Conservation (phyloP, 1,140 invertebrate species). For the Pseudomyrmex sp. region DNA sequence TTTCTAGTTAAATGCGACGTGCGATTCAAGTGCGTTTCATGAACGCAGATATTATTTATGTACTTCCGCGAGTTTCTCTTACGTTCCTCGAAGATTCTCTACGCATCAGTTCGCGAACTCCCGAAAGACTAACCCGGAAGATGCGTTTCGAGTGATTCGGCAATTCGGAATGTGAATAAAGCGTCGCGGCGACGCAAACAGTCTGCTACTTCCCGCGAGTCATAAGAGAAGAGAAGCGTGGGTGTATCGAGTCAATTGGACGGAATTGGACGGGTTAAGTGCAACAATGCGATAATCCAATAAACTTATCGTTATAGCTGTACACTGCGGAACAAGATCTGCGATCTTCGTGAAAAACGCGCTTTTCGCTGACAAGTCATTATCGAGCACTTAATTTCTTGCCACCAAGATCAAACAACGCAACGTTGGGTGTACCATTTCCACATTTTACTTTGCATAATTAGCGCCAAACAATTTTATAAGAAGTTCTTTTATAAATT, state of each 20-base stretch:
- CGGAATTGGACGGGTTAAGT: slow-evolving; percentile 80
- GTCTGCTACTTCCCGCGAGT: slow-evolving; percentile 1
- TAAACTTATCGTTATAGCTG: slow-evolving; percentile 68
- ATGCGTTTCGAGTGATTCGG: slow-evolving; percentile 47
- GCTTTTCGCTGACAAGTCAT: slow-evolving; percentile 31
- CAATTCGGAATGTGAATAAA: slow-evolving; percentile 77
- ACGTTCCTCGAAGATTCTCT: slow-evolving; percentile 16
- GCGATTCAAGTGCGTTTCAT: background rate
- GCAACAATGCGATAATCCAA: slow-evolving; percentile 79
- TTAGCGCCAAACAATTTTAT: no score
- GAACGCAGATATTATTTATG: background rate
- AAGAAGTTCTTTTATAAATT: no score
- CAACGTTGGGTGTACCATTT: no score
- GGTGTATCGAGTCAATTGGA: slow-evolving; percentile 79
- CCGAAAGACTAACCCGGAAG: background rate
- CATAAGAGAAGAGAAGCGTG: slow-evolving; percentile 35
- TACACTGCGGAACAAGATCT: slow-evolving; percentile 40
- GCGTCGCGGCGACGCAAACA: slow-evolving; percentile 41
- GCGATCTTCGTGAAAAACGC: slow-evolving; percentile 53
- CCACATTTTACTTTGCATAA: no score
- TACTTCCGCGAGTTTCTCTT: background rate
- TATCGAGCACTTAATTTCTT: slow-evolving; percentile 7
- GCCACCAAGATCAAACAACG: background rate
- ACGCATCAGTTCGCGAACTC: slow-evolving; percentile 39
- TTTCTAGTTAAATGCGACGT: background rate